These are phyloP conservation scores for Eupristina koningsbergeri DNA, from an alignment of 1,140 invertebrate species.

Conservation along the genomic window DNA sequence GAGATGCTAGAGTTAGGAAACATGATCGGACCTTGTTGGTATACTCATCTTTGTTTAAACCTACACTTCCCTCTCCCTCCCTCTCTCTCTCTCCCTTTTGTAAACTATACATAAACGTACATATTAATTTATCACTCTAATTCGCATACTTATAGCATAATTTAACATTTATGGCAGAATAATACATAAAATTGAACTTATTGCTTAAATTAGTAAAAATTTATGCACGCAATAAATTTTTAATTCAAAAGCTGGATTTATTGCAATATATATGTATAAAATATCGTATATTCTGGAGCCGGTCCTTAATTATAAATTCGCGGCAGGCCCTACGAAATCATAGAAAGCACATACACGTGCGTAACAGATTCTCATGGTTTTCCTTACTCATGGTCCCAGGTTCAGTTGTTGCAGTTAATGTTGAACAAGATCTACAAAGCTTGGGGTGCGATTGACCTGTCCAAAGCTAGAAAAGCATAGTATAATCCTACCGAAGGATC, in stretches of 20 bases:
- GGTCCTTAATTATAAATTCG: too few species aligned
- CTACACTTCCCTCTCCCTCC: neutral
- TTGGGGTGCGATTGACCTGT: neutral
- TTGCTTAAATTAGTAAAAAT: too few species aligned
- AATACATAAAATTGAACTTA: too few species aligned
- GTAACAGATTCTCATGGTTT: neutral
- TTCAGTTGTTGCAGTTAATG: neutral
- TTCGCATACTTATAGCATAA: too few species aligned
- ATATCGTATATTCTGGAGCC: neutral
- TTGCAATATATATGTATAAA: neutral
- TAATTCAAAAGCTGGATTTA: neutral
- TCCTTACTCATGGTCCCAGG: neutral
- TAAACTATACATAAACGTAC: too few species aligned
- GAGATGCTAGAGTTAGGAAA: constrained; percentile 65
- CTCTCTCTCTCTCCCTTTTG: neutral
- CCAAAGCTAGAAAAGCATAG: neutral
- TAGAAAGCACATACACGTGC: neutral
- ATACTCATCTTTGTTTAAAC: constrained; percentile 13
- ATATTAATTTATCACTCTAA: too few species aligned
- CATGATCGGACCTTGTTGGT: constrained; percentile 62
- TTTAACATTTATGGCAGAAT: too few species aligned
- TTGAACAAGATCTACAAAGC: neutral
- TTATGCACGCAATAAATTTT: too few species aligned
- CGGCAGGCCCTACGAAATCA: too few species aligned
- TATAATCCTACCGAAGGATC: neutral